These are phyloP conservation scores for Glaucopsyche alexis DNA, from an alignment of 2,888 invertebrate genomes.

Conservation along the genomic window DNA sequence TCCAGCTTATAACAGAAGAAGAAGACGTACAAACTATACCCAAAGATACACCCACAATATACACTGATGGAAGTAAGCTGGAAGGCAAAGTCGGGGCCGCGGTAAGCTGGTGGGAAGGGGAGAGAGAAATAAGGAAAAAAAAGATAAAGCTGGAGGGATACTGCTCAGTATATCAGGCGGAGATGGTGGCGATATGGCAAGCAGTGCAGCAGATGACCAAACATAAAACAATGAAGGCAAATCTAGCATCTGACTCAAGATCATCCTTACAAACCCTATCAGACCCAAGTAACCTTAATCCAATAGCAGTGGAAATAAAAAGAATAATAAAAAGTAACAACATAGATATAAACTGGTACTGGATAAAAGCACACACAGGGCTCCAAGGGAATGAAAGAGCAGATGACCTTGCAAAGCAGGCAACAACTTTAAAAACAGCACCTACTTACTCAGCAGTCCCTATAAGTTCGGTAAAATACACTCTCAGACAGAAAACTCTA, in stretches of 20 bases:
- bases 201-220: background rate
- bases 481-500: conserved; percentile 1
- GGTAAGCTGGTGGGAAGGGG: background rate
- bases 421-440: conserved; percentile 9
- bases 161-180: conserved; percentile 33
- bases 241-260: background rate
- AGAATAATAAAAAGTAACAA: conserved; percentile 12
- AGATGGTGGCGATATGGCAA: conserved; percentile 27
- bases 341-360: background rate
- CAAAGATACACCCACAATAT: background rate
- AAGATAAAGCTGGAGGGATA: background rate
- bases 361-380: conserved; percentile 34
- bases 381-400: conserved; percentile 31
- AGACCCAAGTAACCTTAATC: conserved; percentile 30
- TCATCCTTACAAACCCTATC: conserved; percentile 6
- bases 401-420: conserved; percentile 31
- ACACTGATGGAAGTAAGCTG: conserved; percentile 30
- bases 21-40: background rate
- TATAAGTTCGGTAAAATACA: conserved; percentile 14
- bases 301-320: conserved; percentile 31
- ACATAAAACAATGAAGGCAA: no score
- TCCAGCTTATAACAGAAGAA: conserved; percentile 1
- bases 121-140: background rate
- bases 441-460: conserved; percentile 23
- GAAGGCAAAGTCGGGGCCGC: conserved; percentile 31